Conservation (phyloP, 2,113 vertebrate genomes). For the Cyprinus carpio region DNA sequence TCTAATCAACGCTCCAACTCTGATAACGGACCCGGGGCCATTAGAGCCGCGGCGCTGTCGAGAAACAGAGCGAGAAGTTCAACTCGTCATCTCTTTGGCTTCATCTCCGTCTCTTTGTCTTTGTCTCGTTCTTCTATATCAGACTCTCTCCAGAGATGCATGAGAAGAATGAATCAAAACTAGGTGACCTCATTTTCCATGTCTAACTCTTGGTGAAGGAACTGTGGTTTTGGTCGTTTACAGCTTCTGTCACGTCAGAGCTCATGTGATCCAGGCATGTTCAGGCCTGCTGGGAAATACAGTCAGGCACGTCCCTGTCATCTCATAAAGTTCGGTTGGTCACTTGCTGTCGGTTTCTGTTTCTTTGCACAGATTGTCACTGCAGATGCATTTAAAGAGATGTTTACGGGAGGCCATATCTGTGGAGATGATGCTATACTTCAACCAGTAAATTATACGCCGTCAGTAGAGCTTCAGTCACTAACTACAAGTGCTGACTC, state of each 20-base stretch:
- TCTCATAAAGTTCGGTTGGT: neutral
- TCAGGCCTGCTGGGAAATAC: too few species aligned
- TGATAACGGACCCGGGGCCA: constrained; percentile 49
- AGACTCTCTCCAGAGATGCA: neutral
- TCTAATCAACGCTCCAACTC: constrained; percentile 63
- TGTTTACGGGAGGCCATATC: too few species aligned
- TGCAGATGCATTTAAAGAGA: too few species aligned
- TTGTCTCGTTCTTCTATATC: neutral
- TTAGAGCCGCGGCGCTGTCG: neutral
- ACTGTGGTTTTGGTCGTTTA: neutral
- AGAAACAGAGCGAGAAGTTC: neutral
- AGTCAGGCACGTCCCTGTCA: neutral
- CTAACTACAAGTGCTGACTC: too few species aligned
- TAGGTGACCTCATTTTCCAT: constrained; percentile 44
- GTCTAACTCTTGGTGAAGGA: neutral
- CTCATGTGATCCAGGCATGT: neutral
- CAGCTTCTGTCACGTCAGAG: neutral
- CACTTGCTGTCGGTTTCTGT: neutral
- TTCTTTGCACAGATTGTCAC: neutral
- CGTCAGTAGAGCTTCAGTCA: too few species aligned
- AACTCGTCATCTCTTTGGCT: neutral
- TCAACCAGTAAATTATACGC: too few species aligned
- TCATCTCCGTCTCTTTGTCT: neutral
- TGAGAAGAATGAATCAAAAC: neutral
- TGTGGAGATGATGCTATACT: too few species aligned